Evolutionary conservation across 1,140 invertebrate species (phyloP).

Genomic region (Periplaneta americana): DNA sequence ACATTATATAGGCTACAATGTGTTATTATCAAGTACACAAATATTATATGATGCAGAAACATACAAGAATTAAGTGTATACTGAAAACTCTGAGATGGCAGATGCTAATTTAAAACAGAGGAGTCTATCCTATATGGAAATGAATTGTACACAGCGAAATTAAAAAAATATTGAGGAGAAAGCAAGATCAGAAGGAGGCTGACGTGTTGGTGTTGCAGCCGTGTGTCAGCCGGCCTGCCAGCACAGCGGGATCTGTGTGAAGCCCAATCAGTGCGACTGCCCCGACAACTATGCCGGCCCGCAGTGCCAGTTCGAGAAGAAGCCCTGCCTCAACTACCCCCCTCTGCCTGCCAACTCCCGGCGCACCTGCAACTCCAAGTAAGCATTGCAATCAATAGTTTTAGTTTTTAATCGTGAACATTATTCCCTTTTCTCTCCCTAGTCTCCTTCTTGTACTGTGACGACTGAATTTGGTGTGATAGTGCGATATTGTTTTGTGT

Average conservation of each 20-base stretch:
- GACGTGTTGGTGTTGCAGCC: slow-evolving; percentile 43
- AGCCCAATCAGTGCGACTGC: slow-evolving; percentile 65
- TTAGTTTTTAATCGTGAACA: too few species aligned
- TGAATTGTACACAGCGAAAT: background rate
- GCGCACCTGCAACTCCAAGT: slow-evolving; percentile 58
- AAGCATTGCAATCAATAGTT: slow-evolving; percentile 30
- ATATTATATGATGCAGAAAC: slow-evolving; percentile 6
- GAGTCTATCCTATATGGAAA: background rate
- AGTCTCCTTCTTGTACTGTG: too few species aligned
- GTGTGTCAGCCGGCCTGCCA: slow-evolving; percentile 65
- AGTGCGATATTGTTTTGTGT: too few species aligned
- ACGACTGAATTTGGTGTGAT: too few species aligned
- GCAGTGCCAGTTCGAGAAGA: slow-evolving; percentile 67
- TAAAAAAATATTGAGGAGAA: background rate
- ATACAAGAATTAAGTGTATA: background rate
- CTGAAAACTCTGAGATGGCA: background rate
- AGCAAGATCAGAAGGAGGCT: background rate
- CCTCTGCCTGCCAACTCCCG: slow-evolving; percentile 56
- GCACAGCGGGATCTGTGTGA: slow-evolving; percentile 72
- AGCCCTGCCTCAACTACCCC: slow-evolving; percentile 59
- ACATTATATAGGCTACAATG: too few species aligned
- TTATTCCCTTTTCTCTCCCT: too few species aligned
- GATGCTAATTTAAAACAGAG: background rate
- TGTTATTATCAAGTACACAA: background rate
- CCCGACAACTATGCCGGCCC: slow-evolving; percentile 63